These are phyloP conservation scores for Andrena haemorrhoa DNA, from an alignment of 2,888 invertebrate genomes.

Conservation along the genomic window DNA sequence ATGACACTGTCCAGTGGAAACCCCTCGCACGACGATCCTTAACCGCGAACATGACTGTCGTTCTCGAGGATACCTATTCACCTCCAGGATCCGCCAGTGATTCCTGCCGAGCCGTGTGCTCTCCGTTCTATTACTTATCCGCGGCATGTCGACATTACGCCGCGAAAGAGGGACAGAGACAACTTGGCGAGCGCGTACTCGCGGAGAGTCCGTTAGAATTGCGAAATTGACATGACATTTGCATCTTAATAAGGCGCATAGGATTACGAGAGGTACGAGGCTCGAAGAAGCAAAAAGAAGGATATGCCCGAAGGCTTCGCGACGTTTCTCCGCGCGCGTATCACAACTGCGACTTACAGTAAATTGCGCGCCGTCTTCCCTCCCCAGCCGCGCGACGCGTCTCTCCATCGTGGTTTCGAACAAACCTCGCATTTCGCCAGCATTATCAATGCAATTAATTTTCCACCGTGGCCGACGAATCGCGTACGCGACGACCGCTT, in stretches of 20 bases:
- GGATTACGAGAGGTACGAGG: constrained; percentile 50
- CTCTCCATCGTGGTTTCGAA: background rate
- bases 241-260: constrained; percentile 73
- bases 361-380: constrained; percentile 39
- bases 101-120: background rate
- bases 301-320: constrained; percentile 47
- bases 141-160: constrained; percentile 58
- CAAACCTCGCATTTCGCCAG: constrained; percentile 36
- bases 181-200: constrained; percentile 30
- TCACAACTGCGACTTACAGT: constrained; percentile 30
- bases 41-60: background rate
- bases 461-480: constrained; percentile 7
- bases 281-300: constrained; percentile 26
- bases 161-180: constrained; percentile 9
- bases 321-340: constrained; percentile 45
- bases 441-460: constrained; percentile 50
- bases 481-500: background rate
- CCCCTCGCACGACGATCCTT: background rate
- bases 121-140: constrained; percentile 64
- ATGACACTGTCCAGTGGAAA: background rate
- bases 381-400: constrained; percentile 5
- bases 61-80: background rate
- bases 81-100: background rate
- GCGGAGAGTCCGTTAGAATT: constrained; percentile 62
- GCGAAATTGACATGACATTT: constrained; percentile 74